Evolutionary conservation across 2,797 vertebrate genomes (phyloP), one percentile per base, ranked within the genome.

Genomic region (Lepidocolaptes lacrymiger): DNA sequence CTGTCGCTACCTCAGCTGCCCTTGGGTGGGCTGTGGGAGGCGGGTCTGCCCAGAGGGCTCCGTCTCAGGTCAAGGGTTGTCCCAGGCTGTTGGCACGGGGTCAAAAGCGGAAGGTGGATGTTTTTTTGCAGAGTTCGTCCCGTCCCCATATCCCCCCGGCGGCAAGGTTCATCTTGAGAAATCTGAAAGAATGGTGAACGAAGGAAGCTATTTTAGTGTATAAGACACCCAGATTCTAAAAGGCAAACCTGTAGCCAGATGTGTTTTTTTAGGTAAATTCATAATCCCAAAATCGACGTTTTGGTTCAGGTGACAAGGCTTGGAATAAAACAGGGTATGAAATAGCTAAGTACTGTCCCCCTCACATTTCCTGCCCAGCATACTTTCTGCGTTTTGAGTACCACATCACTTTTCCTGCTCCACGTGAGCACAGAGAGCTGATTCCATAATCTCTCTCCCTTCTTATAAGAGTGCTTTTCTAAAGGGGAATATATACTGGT

Each of bases 61-160:
- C 5, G 4, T 39, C 30, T 30, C 59, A 5, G 51, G 55, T 30
- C 37, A 52, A 28, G 79, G 72, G 83, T 84, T 74, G 24, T 30
- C 48, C 22, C 20, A 2, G 61, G 39, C 61, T 69, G 56, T 36
- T 68, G 64, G 48, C 52, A 11, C 3, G 46, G 5, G 20, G 43
- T 61, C 63, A 15, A 4, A 19, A 48, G 43, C 1, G 3, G 44
- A 64, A 77, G 32, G 49, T 74, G 63, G 36, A 44, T n/a, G 28
- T 4, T 18, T 54, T 69, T 18, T 30, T 39, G 36, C 39, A 28
- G 58, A 6, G 27, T 30, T 67, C 2, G 3, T 14, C 6, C 37
- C 59, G 9, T 30, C 32, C 43, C 2, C 6, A 1, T 13, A 14
- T 2, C 3, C 5, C 4, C 2, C 2, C 7, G 2, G 3, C 10